Evolutionary conservation across 1,140 invertebrate genomes (phyloP).

Genomic region (Scaptomyza pallida): DNA sequence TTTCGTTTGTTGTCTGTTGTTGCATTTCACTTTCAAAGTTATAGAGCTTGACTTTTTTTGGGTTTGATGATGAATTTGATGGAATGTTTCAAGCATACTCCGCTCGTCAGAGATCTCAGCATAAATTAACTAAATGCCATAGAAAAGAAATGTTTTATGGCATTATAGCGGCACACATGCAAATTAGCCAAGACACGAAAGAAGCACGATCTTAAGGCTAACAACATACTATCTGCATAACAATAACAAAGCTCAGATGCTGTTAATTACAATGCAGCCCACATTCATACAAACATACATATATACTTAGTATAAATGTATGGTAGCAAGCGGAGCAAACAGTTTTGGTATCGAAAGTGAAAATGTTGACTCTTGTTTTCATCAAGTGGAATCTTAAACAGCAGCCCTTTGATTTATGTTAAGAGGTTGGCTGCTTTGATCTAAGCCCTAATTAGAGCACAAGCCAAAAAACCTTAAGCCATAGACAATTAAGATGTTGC

Average conservation of each 20-base stretch:
- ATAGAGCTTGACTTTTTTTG: constrained; percentile 44
- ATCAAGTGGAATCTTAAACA: not conserved
- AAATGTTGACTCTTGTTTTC: constrained; percentile 53
- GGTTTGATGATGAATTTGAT: constrained; percentile 58
- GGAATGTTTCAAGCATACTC: constrained; percentile 53
- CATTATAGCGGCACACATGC: constrained; percentile 73
- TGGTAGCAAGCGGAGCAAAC: constrained; percentile 45
- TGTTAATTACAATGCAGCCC: constrained; percentile 70
- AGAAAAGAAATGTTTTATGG: constrained; percentile 76
- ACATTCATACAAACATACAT: constrained; percentile 1
- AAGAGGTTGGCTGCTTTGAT: no score
- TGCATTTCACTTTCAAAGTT: constrained; percentile 71
- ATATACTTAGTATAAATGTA: not conserved
- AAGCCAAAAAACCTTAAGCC: constrained; percentile 55
- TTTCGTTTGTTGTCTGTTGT: constrained; percentile 38
- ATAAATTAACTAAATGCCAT: constrained; percentile 64
- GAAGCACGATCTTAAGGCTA: constrained; percentile 22
- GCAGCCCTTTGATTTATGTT: constrained; percentile 25
- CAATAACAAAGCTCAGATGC: constrained; percentile 61
- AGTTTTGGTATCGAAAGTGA: constrained; percentile 66
- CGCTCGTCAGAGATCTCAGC: constrained; percentile 44
- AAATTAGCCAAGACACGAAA: constrained; percentile 58
- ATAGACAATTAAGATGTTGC: constrained; percentile 47
- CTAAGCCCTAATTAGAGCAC: constrained; percentile 67
- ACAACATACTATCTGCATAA: constrained; percentile 38